phyloP scores from a whole-genome alignment of 2,113 vertebrate species.

The Chrysochloris asiatica region DNA sequence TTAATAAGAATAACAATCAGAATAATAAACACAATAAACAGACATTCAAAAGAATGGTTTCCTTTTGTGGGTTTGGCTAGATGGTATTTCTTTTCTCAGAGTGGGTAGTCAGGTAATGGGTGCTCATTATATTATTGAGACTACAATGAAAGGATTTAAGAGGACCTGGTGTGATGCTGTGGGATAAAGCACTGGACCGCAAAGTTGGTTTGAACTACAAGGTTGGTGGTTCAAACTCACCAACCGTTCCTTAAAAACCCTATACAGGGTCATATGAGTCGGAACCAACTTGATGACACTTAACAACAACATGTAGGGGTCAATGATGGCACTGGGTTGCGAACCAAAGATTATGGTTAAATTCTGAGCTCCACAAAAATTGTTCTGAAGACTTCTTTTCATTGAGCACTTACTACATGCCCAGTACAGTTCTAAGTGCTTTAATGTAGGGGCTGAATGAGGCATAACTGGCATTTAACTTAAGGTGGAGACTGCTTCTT shows the following conservation, averaged over 20 bases:
- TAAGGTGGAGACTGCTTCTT: neutral
- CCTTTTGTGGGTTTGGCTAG: neutral
- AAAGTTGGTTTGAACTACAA: too few relatives aligned
- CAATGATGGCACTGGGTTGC: neutral
- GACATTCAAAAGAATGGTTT: neutral
- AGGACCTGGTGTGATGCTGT: too few relatives aligned
- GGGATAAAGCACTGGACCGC: too few relatives aligned
- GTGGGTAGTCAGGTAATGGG: neutral
- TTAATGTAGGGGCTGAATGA: neutral
- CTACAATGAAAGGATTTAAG: neutral
- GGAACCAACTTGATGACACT: too few relatives aligned
- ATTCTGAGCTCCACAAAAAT: neutral
- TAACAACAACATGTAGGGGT: neutral
- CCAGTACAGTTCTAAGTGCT: neutral
- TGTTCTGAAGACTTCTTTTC: neutral
- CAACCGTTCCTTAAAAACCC: too few relatives aligned
- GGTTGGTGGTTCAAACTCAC: too few relatives aligned
- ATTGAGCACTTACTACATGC: neutral
- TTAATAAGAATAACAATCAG: conserved; percentile 17
- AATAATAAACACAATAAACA: neutral
- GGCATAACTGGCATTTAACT: neutral
- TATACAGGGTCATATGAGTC: too few relatives aligned
- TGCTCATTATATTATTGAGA: neutral
- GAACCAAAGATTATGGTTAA: neutral
- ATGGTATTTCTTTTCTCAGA: neutral